Base-by-base conservation (phyloP, 2,888 invertebrate species). In the Campoletis raptor region DNA sequence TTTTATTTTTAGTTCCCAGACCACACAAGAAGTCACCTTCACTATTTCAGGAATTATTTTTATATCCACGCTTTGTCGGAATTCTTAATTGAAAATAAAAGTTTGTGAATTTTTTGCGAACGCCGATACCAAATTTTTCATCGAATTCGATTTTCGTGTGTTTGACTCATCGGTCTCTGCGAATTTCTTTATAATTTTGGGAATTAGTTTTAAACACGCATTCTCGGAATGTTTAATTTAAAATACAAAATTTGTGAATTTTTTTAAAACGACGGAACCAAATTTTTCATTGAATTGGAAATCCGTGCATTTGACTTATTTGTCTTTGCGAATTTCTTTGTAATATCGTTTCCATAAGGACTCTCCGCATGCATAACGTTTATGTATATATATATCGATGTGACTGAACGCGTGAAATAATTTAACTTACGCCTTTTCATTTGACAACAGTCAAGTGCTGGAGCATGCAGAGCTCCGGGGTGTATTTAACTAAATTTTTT, bases 401-500 rank as follows among this genome's bases (percentile, higher is more conserved):
- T 76, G 52, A 61, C 6, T 66, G 30, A 57, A 74, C 12, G 12
- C 18, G 64, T 37, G n/a, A 37, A 42, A 77, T 36, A 36, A 30
- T n/a, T 18, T 5, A 4, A 52, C 54, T 66, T 21, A n/a, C 4
- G 61, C 76, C 74, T 3, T 76, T 76, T 42, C 21, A 10, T 37
- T 66, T 21, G 24, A 40, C 21, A 48, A 45, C 48, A 21, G 30
- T 73, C 72, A 61, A n/a, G 15, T 12, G 64, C 48, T 24, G 21
- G 15, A 48, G 36, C 72, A 15, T 37, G 36, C 72, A 64, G 12
- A 64, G 52, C 64, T 73, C 37, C 36, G 12, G 15, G 52, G 73
- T 81, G 73, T 73, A 73, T 83, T 54, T 42, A 52, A 74, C 52
- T 64, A 1, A 30, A 24, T 76, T 70, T 83, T 66, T 80, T 67